Conservation (phyloP, 2,113 vertebrate genomes). For the Cacatua alba region DNA sequence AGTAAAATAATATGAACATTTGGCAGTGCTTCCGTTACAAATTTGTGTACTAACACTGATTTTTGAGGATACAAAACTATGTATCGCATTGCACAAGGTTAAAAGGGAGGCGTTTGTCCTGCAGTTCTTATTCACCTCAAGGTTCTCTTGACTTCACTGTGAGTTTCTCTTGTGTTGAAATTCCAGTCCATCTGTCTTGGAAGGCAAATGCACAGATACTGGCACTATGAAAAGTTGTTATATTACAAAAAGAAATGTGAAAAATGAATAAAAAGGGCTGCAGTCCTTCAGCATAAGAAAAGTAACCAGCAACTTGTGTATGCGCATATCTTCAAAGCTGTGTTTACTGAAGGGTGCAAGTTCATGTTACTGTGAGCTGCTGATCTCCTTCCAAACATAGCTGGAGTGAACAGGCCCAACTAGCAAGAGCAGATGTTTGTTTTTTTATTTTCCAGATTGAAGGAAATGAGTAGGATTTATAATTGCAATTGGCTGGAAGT, state of each 20-base stretch:
- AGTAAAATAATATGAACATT: neutral
- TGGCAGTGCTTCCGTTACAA: neutral
- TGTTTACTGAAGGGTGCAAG: conserved; percentile 19
- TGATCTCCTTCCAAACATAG: conserved; percentile 51
- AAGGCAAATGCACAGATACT: neutral
- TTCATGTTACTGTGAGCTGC: conserved; percentile 49
- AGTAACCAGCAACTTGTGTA: neutral
- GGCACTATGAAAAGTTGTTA: neutral
- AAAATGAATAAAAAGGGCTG: neutral
- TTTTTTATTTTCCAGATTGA: conserved; percentile 63
- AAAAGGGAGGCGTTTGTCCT: neutral
- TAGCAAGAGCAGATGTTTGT: neutral
- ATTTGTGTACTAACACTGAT: neutral
- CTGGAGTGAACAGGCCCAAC: neutral
- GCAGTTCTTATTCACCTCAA: neutral
- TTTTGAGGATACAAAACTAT: neutral
- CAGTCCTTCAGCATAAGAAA: neutral
- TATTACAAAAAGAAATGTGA: neutral
- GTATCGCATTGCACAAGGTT: neutral
- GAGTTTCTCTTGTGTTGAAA: neutral
- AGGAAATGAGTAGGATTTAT: conserved; percentile 83
- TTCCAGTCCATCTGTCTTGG: neutral
- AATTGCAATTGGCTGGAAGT: conserved; percentile 85
- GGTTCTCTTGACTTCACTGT: neutral
- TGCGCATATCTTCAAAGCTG: neutral